A percentile compares a stretch with the other conserved stretches of the same genome.
Evolutionary conservation across 2,888 invertebrate genomes (phyloP).

Genomic region (Alloplasta piceator): DNA sequence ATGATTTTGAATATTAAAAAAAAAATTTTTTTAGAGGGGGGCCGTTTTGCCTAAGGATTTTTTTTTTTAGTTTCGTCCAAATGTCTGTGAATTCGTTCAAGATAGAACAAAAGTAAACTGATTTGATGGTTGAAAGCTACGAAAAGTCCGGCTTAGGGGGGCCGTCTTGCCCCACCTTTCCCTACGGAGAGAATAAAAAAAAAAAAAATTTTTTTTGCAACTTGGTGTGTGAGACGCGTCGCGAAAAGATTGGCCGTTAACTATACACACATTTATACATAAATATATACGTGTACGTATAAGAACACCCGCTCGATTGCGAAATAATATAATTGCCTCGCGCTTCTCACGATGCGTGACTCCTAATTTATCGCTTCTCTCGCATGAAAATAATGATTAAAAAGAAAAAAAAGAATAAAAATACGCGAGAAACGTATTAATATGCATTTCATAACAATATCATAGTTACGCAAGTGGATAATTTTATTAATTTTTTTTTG

Average conservation of each 20-base stretch:
- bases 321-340: slow-evolving; percentile 66
- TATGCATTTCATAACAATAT: slow-evolving; percentile 54
- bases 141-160: too few species aligned
- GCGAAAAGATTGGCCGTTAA: slow-evolving; percentile 50
- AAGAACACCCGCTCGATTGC: slow-evolving; percentile 56
- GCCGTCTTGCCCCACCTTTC: too few species aligned
- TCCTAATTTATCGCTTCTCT: slow-evolving; percentile 63
- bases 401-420: slow-evolving; percentile 37
- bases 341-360: slow-evolving; percentile 65
- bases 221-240: slow-evolving; percentile 51
- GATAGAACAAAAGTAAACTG: too few species aligned
- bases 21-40: too few species aligned
- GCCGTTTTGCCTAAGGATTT: too few species aligned
- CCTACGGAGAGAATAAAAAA: slow-evolving; percentile 3
- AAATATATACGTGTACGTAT: neutral
- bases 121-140: too few species aligned
- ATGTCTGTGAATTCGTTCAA: too few species aligned
- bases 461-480: slow-evolving; percentile 34
- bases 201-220: slow-evolving; percentile 41
- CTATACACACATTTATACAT: slow-evolving; percentile 8
- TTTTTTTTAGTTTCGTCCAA: too few species aligned
- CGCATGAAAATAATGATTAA: slow-evolving; percentile 57
- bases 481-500: slow-evolving; percentile 23
- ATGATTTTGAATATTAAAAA: too few species aligned
- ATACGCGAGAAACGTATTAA: slow-evolving; percentile 51